phyloP scores from a whole-genome alignment of 2,888 invertebrate species.

The Lasius platythorax region DNA sequence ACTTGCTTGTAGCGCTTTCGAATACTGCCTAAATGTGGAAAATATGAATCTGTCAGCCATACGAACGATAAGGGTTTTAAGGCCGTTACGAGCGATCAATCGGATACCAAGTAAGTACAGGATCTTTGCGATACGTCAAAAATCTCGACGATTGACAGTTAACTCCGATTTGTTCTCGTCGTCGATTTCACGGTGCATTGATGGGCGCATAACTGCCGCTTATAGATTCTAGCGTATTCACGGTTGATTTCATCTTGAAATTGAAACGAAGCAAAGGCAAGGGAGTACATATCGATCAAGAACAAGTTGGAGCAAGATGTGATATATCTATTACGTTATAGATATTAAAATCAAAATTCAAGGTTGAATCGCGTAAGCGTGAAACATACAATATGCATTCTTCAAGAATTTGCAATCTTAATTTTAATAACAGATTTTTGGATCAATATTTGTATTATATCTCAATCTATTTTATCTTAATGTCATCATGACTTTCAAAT shows the following conservation, averaged over 20 bases:
- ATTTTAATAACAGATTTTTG: conserved; percentile 9
- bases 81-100: conserved; percentile 99
- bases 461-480: neutral
- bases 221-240: conserved; percentile 22
- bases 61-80: conserved; percentile 97
- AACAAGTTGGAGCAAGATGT: conserved; percentile 24
- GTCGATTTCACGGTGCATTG: conserved; percentile 42
- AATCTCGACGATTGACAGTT: conserved; percentile 14
- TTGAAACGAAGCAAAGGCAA: conserved; percentile 20
- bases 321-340: neutral
- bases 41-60: conserved; percentile 99
- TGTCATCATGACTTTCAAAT: neutral
- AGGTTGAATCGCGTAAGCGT: neutral
- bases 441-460: neutral
- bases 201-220: neutral
- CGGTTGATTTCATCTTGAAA: conserved; percentile 34
- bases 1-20: conserved; percentile 89
- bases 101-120: conserved; percentile 98
- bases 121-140: neutral
- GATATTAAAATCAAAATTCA: conserved; percentile 16
- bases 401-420: neutral
- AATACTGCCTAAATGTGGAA: conserved; percentile 97
- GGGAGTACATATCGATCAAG: neutral
- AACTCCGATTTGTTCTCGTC: conserved; percentile 23
- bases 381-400: neutral